Evolutionary conservation across 2,888 invertebrate species (phyloP).

Genomic region (Nymphalis urticae): DNA sequence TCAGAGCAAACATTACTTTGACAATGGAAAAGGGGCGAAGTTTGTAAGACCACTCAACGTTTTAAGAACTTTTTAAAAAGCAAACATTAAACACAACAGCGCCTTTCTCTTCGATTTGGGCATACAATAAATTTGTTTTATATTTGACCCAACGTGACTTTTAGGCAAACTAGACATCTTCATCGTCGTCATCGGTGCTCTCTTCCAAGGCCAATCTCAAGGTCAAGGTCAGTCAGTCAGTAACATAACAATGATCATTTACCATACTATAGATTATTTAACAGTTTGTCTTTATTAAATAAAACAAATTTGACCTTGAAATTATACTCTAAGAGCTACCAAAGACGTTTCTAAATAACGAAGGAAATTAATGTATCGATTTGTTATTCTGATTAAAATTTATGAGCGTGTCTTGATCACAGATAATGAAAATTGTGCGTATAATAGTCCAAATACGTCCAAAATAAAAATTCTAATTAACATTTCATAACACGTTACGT

Average conservation of each 20-base stretch:
- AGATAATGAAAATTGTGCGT: not conserved
- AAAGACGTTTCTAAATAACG: not conserved
- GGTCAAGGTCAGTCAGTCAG: no score
- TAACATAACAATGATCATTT: no score
- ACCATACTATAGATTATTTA: no score
- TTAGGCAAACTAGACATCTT: not conserved
- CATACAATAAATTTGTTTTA: not conserved
- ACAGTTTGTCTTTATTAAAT: no score
- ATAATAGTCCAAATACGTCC: no score
- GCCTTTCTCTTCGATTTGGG: conserved; percentile 13
- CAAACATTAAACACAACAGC: conserved; percentile 3
- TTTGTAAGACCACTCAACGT: conserved; percentile 6
- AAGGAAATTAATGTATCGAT: not conserved
- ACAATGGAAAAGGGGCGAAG: conserved; percentile 28
- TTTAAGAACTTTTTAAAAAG: conserved; percentile 4
- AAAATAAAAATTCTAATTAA: not conserved
- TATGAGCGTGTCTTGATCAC: not conserved
- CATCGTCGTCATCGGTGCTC: no score
- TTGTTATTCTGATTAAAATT: not conserved
- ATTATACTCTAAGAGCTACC: not conserved
- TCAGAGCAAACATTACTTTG: conserved; percentile 35
- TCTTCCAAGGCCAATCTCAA: no score
- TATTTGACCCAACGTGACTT: not conserved
- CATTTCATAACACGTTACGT: no score
- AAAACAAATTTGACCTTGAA: no score